These are phyloP conservation scores for Pelagia noctiluca DNA, from an alignment of 30 jellyfish, hydroid and myxozoan species.

Conservation along the genomic window DNA sequence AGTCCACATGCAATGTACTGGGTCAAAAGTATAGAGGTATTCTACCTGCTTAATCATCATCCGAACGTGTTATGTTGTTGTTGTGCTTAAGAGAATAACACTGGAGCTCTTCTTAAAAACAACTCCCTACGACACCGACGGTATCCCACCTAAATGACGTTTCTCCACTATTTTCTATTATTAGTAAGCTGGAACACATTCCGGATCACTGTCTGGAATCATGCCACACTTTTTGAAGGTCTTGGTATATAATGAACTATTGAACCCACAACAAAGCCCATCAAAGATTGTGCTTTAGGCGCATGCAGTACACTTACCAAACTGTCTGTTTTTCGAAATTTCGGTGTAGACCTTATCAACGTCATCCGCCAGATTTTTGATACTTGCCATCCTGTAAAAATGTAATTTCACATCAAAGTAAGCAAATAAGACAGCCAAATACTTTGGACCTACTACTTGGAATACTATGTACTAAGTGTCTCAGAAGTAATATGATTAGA, in stretches of 20 bases:
- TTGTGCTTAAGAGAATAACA: no score
- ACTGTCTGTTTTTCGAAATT: conserved; percentile 9
- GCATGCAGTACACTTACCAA: conserved; percentile 7
- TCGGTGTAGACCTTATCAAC: conserved; percentile 27
- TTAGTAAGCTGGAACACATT: neutral
- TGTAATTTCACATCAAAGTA: neutral
- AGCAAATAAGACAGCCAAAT: neutral
- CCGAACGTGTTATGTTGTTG: no score
- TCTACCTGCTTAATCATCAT: no score
- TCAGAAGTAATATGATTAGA: neutral
- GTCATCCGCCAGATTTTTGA: conserved; percentile 31
- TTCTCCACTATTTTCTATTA: neutral
- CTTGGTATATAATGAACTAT: no score
- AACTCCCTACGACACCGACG: neutral
- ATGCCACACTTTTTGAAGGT: neutral
- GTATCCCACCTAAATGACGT: neutral
- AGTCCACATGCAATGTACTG: no score
- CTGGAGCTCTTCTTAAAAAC: no score
- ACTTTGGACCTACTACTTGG: neutral
- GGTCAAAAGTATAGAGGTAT: no score
- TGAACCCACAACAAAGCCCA: neutral
- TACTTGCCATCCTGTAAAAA: conserved; percentile 15
- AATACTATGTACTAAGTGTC: neutral
- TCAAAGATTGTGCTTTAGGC: no score
- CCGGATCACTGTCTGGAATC: neutral